Percentiles rank a stretch among this genome's conserved stretches.
These are phyloP conservation scores for Neolamprologus variostigma DNA, from an alignment of 2,113 vertebrate species.

Conservation along the genomic window DNA sequence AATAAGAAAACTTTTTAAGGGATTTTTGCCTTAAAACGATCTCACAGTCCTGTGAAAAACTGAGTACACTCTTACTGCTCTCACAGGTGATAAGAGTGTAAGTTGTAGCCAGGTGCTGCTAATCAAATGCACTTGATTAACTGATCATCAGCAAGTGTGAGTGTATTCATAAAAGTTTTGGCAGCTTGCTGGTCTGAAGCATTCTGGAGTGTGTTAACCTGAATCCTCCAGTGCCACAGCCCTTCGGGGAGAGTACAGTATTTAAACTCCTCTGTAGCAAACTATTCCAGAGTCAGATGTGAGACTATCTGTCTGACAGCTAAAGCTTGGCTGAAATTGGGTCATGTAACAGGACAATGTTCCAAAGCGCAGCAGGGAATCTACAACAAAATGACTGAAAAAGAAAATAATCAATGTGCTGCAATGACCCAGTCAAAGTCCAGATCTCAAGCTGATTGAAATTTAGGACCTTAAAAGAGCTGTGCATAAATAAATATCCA, in stretches of 20 bases:
- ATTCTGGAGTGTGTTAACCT: neutral
- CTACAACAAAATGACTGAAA: neutral
- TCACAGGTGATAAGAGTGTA: neutral
- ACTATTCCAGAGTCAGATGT: neutral
- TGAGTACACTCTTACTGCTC: neutral
- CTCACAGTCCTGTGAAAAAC: neutral
- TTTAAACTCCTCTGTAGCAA: neutral
- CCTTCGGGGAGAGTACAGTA: neutral
- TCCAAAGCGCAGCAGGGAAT: neutral
- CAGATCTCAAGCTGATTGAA: neutral
- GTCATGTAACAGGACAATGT: neutral
- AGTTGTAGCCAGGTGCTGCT: neutral
- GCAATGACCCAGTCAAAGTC: neutral
- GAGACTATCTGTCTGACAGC: neutral
- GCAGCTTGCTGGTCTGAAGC: neutral
- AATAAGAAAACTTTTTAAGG: rapidly evolving
- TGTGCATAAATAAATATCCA: neutral
- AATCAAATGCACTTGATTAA: neutral
- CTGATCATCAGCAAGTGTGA: neutral
- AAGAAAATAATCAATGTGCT: neutral
- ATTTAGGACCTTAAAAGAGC: neutral
- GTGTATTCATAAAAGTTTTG: neutral
- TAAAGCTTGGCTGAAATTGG: neutral
- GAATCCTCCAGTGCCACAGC: neutral
- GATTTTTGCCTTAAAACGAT: neutral